Base-by-base conservation (phyloP, 2,888 invertebrate genomes). In the Calliphora vomitoria region DNA sequence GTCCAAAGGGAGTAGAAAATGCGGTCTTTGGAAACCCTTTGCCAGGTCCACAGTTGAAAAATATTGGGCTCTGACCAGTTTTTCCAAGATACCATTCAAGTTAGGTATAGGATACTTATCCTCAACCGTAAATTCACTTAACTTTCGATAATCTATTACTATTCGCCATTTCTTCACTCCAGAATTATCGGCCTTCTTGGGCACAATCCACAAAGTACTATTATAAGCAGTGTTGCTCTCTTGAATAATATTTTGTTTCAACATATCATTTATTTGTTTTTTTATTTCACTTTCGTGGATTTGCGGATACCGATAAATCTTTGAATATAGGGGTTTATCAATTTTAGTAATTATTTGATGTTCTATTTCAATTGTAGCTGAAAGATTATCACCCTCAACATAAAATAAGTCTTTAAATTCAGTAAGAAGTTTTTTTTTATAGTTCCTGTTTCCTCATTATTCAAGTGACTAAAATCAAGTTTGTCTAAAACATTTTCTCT, bases 271-370 rank as follows among this genome's bases (percentile, higher is more conserved):
- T 11, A 44, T 35, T 11, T 44, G 44, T 44, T 44, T 44, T 3
- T 4, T 44, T 15, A 85, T 76, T n/a, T 87, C 82, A 25, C 20
- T 44, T 20, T 87, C 69, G 8, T 87, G 78, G 10, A 82, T 72
- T 31, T 35, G 35, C 0, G 35, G 35, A 35, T 35, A 4, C 35
- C 81, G 62, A 11, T 87, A 81, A 2, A 44, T 55, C 53, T 79
- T 74, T 3, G 60, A 78, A 66, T 82, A 76, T 1, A 82, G 18
- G 4, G 72, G 78, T 38, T 44, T 79, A 0, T 74, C 74, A 20
- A 38, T 66, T 3, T 20, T 38, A 15, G 69, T 69, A 20, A 83
- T 38, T 10, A 78, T 71, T 64, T 71, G 35, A 60, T 35, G 35
- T 35, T 35, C 35, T 35, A 35, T 35, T 35, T 35, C 6, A 6